Evolutionary conservation across 2,888 invertebrate species (phyloP).

Genomic region (Andrena minutula): DNA sequence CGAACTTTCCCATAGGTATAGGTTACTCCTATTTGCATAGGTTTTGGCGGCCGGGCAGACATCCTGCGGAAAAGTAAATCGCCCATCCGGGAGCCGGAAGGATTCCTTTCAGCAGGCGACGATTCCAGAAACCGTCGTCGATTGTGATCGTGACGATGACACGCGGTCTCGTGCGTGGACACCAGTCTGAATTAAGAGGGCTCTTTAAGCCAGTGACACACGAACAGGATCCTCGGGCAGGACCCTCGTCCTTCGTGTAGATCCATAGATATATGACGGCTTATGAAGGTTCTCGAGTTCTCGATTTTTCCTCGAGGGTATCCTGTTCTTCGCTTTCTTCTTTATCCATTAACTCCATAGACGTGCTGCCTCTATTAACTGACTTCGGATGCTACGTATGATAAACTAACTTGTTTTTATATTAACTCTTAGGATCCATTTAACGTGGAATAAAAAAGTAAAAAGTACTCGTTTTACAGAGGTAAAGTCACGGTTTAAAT

Average conservation of each 20-base stretch:
- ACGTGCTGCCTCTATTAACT: not conserved
- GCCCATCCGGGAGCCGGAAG: slow-evolving; percentile 56
- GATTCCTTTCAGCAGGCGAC: slow-evolving; percentile 73
- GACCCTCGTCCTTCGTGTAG: slow-evolving; percentile 45
- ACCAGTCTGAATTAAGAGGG: slow-evolving; percentile 67
- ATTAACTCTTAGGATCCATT: too few species aligned
- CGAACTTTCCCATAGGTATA: slow-evolving; percentile 79
- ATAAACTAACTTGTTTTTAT: too few species aligned
- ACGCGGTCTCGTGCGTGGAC: slow-evolving; percentile 60
- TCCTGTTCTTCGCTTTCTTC: slow-evolving; percentile 3
- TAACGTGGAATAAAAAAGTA: too few species aligned
- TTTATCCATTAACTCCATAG: not conserved
- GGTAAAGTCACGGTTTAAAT: too few species aligned
- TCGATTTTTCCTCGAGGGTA: slow-evolving; percentile 16
- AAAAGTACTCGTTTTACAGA: too few species aligned
- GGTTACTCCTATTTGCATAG: slow-evolving; percentile 80
- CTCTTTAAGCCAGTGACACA: slow-evolving; percentile 54
- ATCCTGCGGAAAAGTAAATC: slow-evolving; percentile 66
- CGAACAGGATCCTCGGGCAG: slow-evolving; percentile 49
- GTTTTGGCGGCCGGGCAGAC: slow-evolving; percentile 47
- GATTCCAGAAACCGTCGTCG: slow-evolving; percentile 69
- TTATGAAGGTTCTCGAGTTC: slow-evolving; percentile 22
- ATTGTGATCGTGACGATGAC: slow-evolving; percentile 34
- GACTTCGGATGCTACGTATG: not conserved
- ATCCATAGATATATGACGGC: slow-evolving; percentile 40